Conservation (phyloP, 2,888 invertebrate species). For the Melanargia galathea region DNA sequence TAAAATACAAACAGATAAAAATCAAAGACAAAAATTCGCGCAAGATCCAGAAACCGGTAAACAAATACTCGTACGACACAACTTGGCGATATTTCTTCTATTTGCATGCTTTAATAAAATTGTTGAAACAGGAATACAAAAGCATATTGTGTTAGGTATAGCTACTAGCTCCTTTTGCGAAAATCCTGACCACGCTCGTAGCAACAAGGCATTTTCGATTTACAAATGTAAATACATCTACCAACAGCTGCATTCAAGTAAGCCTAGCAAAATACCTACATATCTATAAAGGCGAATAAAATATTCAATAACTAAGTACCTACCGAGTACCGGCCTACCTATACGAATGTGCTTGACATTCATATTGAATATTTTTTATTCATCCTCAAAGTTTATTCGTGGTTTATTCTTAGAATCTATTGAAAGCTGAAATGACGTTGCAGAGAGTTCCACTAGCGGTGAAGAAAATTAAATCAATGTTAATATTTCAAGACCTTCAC, state of each 20-base stretch:
- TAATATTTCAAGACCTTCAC: too few relatives aligned
- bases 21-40: too few relatives aligned
- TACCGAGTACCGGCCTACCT: too few relatives aligned
- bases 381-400: too few relatives aligned
- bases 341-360: background rate
- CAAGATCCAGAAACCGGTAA: too few relatives aligned
- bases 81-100: constrained; percentile 1
- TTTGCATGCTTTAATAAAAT: constrained; percentile 4
- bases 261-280: background rate
- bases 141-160: too few relatives aligned
- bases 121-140: constrained; percentile 12
- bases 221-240: constrained; percentile 7
- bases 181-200: constrained; percentile 6
- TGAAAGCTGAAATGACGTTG: too few relatives aligned
- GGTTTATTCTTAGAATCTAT: too few relatives aligned
- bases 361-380: too few relatives aligned
- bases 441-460: too few relatives aligned
- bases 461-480: too few relatives aligned
- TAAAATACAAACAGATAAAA: too few relatives aligned
- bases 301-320: constrained; percentile 15
- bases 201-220: constrained; percentile 6
- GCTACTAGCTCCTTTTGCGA: background rate
- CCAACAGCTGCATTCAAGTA: background rate
- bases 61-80: background rate
- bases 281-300: constrained; percentile 7